Conservation (phyloP, 2,888 invertebrate genomes). For the Caenorhabditis virilis region DNA sequence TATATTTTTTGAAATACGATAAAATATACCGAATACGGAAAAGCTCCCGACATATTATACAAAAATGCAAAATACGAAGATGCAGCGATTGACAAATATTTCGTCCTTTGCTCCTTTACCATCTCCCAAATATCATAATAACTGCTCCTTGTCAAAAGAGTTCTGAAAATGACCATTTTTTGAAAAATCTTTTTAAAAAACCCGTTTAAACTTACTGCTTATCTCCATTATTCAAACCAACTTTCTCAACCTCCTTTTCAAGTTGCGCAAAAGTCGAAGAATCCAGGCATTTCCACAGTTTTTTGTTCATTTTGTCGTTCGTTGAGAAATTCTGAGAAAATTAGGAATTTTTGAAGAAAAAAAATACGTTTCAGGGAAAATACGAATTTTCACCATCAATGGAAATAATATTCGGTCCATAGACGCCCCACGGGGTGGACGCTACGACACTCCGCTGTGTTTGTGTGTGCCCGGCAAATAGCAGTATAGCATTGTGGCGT, state of each 20-base stretch:
- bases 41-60: constrained; percentile 14
- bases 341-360: too few species aligned
- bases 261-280: constrained; percentile 23
- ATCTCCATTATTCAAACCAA: too few species aligned
- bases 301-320: constrained; percentile 10
- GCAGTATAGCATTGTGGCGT: too few species aligned
- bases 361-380: background rate
- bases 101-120: constrained; percentile 9
- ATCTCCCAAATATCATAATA: constrained; percentile 16
- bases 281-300: constrained; percentile 33
- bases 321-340: background rate
- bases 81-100: constrained; percentile 24
- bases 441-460: too few species aligned
- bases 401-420: too few species aligned
- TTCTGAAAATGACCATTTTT: constrained; percentile 18
- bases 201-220: too few species aligned
- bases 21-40: constrained; percentile 17
- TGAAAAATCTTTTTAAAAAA: too few species aligned
- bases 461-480: too few species aligned
- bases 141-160: constrained; percentile 10
- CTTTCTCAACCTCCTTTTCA: constrained; percentile 22
- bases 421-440: too few species aligned
- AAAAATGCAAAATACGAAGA: constrained; percentile 31
- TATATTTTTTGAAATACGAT: background rate
- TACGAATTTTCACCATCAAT: background rate